Base-by-base conservation (phyloP, 92 coral and sea anemone species). In the Meandrina meandrites region DNA sequence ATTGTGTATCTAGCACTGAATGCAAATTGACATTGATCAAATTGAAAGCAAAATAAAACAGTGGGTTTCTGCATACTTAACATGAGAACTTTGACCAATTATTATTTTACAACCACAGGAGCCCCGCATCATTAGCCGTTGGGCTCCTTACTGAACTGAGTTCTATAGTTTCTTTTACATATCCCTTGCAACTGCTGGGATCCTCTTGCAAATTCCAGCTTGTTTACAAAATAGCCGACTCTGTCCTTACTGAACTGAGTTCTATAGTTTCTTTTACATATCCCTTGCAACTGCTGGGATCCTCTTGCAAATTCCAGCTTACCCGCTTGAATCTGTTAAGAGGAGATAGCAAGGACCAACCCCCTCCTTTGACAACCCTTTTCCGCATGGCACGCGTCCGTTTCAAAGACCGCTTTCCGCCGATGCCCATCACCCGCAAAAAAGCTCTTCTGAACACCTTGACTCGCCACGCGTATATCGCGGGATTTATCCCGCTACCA, bases 401-500 rank as follows among this genome's bases (percentile, higher is more conserved):
- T n/a, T n/a, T 2, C 21, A 36, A 34, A 18, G 77, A 24, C 21
- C 67, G 30, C 22, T 22, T 14, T 18, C 21, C 35, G 11, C 12
- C 22, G 11, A 75, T 30, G 57, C 88, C 64, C 19, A 80, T 24
- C 34, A 90, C 78, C 40, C 88, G 88, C 16, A 86, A 10, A 35
- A 93, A 88, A 56, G 96, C 96, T 24, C 58, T 83, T 21, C 98
- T 87, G 54, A 93, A 94, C 45, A 90, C 91, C 57, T 83, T 79
- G 1, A 94, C 84, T 11, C 96, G 84, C 67, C 90, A 85, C 22
- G 98, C 91, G 90, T 94, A 94, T 17, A 94, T 72, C 11, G 89
- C 53, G 13, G 98, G 98, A 73, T 94, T 94, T 14, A 93, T 85
- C 4, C 96, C 98, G 28, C 94, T 88, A 75, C 98, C 93, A 67